A percentile compares a stretch with the other conserved stretches of the same genome.
Evolutionary conservation across 1,140 invertebrate genomes (phyloP).

Genomic region (Danaus plexippus): DNA sequence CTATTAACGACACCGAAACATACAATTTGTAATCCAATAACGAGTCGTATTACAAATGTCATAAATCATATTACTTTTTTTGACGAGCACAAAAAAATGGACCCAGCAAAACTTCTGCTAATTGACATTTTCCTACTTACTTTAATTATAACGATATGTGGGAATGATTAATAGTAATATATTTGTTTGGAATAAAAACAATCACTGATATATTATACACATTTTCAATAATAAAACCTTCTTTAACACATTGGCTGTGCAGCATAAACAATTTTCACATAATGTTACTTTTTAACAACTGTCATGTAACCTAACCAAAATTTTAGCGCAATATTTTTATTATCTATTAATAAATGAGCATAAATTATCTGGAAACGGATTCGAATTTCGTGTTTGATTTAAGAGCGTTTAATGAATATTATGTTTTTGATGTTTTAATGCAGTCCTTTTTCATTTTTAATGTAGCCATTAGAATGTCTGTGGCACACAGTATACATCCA

Average conservation of each 20-base stretch:
- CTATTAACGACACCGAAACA: conserved; percentile 32
- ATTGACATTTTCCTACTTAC: conserved; percentile 53
- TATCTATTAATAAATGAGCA: no score
- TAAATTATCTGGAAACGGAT: background rate
- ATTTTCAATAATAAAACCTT: no score
- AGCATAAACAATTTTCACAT: no score
- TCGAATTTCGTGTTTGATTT: conserved; percentile 2
- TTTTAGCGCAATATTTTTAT: no score
- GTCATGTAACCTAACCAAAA: no score
- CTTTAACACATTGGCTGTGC: no score
- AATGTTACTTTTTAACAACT: no score
- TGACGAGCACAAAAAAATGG: conserved; percentile 29
- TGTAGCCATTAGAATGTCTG: no score
- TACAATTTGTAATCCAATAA: conserved; percentile 58
- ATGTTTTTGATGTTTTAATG: no score
- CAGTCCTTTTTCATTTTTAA: no score
- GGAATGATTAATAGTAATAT: conserved; percentile 22
- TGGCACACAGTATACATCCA: no score
- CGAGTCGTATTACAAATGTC: conserved; percentile 47
- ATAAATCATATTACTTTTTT: conserved; percentile 57
- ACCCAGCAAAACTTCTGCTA: conserved; percentile 52
- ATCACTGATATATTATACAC: background rate
- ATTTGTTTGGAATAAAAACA: conserved; percentile 5
- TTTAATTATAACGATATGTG: conserved; percentile 27
- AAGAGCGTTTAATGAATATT: background rate